phyloP scores from a whole-genome alignment of 2,888 invertebrate genomes.

The Diaperis boleti region DNA sequence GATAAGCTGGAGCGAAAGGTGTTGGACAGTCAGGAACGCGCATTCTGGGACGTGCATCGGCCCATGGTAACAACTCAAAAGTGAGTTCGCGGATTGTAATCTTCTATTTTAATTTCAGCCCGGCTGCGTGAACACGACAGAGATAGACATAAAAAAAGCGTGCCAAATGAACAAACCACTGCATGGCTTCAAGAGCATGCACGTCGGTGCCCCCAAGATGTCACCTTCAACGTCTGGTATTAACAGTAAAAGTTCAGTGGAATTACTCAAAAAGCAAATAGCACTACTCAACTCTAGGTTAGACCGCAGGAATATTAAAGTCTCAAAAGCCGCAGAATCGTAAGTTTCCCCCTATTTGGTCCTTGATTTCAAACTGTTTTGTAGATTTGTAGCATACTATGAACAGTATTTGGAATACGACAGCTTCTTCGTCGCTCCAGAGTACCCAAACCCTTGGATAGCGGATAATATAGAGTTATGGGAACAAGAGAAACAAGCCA shows the following conservation, averaged over 20 bases:
- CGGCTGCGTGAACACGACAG: conserved; percentile 98
- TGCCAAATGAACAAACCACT: conserved; percentile 75
- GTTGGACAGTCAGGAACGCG: conserved; percentile 97
- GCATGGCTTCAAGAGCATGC: conserved; percentile 63
- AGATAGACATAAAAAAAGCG: conserved; percentile 97
- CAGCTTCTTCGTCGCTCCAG: conserved; percentile 91
- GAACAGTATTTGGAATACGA: conserved; percentile 98
- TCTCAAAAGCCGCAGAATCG: conserved; percentile 95
- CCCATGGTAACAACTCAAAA: conserved; percentile 80
- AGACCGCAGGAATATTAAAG: conserved; percentile 88
- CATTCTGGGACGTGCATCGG: conserved; percentile 99
- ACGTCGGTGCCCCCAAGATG: conserved; percentile 69
- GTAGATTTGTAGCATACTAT: conserved; percentile 88
- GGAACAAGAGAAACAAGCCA: conserved; percentile 95
- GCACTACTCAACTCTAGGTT: conserved; percentile 80
- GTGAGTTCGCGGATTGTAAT: conserved; percentile 42
- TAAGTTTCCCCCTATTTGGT: conserved; percentile 69
- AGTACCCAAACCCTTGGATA: conserved; percentile 97
- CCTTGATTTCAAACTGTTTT: conserved; percentile 1
- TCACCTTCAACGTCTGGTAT: conserved; percentile 69
- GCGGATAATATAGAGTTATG: conserved; percentile 96
- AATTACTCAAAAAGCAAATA: conserved; percentile 76
- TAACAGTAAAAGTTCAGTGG: conserved; percentile 58
- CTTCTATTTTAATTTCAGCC: conserved; percentile 72
- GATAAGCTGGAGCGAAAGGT: conserved; percentile 98